Evolutionary conservation across 2,888 invertebrate genomes (phyloP).

Genomic region (Fabriciana adippe): DNA sequence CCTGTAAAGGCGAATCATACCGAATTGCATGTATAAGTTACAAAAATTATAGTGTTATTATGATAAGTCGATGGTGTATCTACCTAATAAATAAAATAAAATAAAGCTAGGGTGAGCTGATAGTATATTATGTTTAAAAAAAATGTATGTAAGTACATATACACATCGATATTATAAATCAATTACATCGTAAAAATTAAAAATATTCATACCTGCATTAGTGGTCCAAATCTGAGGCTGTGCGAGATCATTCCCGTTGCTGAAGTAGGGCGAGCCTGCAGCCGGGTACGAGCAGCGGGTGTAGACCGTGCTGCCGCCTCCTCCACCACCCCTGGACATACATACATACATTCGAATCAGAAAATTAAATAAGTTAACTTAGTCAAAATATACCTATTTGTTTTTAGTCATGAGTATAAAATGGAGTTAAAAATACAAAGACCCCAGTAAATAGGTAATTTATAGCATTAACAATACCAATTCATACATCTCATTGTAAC

Average conservation of each 20-base stretch:
- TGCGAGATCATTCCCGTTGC: slow-evolving; percentile 51
- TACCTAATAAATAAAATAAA: too few relatives aligned
- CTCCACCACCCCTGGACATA: slow-evolving; percentile 47
- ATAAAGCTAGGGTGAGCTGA: too few relatives aligned
- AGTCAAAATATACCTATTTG: too few relatives aligned
- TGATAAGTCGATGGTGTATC: too few relatives aligned
- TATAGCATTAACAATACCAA: background rate
- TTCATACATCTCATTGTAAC: background rate
- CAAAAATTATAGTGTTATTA: too few relatives aligned
- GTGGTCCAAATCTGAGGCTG: slow-evolving; percentile 67
- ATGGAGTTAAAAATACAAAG: background rate
- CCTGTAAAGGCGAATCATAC: too few relatives aligned
- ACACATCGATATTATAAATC: background rate
- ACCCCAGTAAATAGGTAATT: background rate
- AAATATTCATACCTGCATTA: slow-evolving; percentile 52
- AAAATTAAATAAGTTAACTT: background rate
- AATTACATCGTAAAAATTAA: background rate
- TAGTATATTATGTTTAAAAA: too few relatives aligned
- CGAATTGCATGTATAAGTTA: too few relatives aligned
- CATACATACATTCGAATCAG: slow-evolving; percentile 6
- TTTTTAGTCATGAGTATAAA: too few relatives aligned
- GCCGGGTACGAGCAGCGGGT: slow-evolving; percentile 59
- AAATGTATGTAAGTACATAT: too few relatives aligned
- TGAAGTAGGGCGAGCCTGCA: slow-evolving; percentile 65
- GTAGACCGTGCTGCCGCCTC: slow-evolving; percentile 55